Evolutionary conservation across 2,797 vertebrate species (phyloP).

Genomic region (Mormyrus proboscirostris): DNA sequence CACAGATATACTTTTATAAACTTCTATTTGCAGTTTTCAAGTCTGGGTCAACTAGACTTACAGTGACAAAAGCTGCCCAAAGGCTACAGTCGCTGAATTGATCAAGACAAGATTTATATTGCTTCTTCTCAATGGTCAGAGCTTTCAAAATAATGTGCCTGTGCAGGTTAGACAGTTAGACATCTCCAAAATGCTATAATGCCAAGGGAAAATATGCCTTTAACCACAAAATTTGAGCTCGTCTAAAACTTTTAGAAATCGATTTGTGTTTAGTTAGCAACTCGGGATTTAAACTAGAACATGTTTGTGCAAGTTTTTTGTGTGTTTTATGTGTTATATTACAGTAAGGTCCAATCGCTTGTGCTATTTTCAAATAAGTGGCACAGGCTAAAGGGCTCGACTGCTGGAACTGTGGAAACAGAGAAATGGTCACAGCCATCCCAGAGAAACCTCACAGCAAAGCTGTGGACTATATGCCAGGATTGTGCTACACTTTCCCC

Average conservation of each 20-base stretch:
- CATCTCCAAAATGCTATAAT: background rate
- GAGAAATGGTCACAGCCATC: background rate
- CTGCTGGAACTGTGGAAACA: background rate
- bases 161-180: background rate
- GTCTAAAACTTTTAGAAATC: background rate
- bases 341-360: background rate
- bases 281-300: background rate
- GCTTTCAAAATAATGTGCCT: background rate
- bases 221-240: background rate
- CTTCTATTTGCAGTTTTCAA: no score
- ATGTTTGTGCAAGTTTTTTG: background rate
- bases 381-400: background rate
- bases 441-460: background rate
- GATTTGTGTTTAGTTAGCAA: background rate
- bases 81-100: no score
- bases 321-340: background rate
- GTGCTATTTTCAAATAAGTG: background rate
- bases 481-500: background rate
- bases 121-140: background rate
- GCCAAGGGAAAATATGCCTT: background rate
- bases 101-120: background rate
- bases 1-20: no score
- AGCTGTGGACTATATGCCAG: background rate
- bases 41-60: no score
- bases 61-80: no score